Evolutionary conservation across 2,797 vertebrate species (phyloP).

Genomic region (Nannoperca obscura): DNA sequence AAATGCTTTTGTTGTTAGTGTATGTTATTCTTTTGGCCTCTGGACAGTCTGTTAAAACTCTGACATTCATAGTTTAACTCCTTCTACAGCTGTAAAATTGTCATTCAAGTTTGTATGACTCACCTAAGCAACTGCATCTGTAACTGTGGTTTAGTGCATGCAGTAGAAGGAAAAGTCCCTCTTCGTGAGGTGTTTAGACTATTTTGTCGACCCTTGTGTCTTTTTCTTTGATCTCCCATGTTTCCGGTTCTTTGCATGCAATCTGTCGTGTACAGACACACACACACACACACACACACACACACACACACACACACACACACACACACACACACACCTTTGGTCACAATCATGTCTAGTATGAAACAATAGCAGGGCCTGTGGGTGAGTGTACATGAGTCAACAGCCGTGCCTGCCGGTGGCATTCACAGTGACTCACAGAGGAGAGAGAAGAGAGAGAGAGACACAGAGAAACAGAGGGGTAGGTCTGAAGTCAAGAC

Average conservation of each 20-base stretch:
- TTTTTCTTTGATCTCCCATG: slow-evolving; percentile 14
- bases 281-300: slow-evolving; percentile 16
- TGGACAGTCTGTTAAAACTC: slow-evolving; percentile 3
- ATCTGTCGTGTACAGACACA: slow-evolving; percentile 2
- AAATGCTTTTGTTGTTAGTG: neutral
- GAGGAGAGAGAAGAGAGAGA: slow-evolving; percentile 22
- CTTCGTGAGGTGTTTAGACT: neutral
- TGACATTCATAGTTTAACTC: neutral
- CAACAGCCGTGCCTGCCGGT: slow-evolving; percentile 60
- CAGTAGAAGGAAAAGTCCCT: neutral
- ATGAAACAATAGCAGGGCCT: slow-evolving; percentile 53
- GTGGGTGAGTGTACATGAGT: slow-evolving; percentile 66
- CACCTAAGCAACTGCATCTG: slow-evolving; percentile 23
- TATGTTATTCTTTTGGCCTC: slow-evolving; percentile 19
- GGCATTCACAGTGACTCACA: slow-evolving; percentile 67
- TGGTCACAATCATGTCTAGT: slow-evolving; percentile 37
- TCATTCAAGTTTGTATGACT: slow-evolving; percentile 17
- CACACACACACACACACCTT: slow-evolving; percentile 12
- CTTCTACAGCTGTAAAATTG: neutral
- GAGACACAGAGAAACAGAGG: slow-evolving; percentile 34
- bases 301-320: slow-evolving; percentile 13
- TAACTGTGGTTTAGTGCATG: slow-evolving; percentile 12
- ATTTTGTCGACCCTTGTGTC: neutral
- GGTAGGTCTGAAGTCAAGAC: slow-evolving; percentile 43
- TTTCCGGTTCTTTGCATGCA: slow-evolving; percentile 20